A percentile compares a stretch with the other conserved stretches of the same genome.
phyloP scores from a whole-genome alignment of 2,113 vertebrate genomes.

The Oenanthe oenanthe region DNA sequence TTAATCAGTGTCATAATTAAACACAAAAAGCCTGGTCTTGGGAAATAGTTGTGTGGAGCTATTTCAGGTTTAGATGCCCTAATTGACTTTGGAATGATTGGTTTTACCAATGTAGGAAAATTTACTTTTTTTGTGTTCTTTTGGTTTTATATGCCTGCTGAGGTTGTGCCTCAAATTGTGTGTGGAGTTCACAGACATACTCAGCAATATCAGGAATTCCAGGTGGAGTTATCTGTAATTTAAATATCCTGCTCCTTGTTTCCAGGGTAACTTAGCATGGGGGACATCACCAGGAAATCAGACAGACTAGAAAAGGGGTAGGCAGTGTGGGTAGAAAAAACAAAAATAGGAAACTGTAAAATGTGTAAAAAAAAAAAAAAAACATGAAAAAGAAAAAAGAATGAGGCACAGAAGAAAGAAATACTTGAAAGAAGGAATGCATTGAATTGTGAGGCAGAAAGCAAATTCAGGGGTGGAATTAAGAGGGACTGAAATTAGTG shows the following conservation, averaged over 20 bases:
- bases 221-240: neutral
- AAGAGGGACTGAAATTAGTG: neutral
- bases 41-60: neutral
- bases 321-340: neutral
- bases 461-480: neutral
- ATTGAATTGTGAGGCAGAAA: neutral
- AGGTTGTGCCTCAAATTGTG: neutral
- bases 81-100: neutral
- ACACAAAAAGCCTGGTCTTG: neutral
- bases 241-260: neutral
- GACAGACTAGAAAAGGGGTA: neutral
- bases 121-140: neutral
- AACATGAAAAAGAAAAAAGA: neutral
- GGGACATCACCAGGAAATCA: neutral
- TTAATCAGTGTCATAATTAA: neutral
- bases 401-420: neutral
- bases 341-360: neutral
- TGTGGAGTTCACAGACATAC: accelerated
- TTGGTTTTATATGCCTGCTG: neutral
- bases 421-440: neutral
- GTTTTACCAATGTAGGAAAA: neutral
- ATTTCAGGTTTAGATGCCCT: neutral
- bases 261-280: neutral
- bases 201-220: neutral
- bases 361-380: neutral